Evolutionary conservation across 2,888 invertebrate genomes (phyloP), one percentile per base, ranked within the genome.

Genomic region (Dichetophora obliterata): DNA sequence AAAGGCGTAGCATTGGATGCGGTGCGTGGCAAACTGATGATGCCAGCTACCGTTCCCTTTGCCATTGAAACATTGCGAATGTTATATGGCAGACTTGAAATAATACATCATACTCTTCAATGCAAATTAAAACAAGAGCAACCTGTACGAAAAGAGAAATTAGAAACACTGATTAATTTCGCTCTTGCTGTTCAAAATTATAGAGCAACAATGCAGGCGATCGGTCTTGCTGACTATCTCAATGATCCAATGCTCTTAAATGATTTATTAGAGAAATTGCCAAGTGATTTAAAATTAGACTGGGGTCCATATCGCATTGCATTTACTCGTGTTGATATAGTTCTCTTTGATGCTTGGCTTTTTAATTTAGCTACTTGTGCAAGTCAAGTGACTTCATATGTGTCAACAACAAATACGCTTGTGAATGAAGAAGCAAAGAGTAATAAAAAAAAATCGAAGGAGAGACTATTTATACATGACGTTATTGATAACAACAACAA

Each of bases 21-120:
- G 22, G 78, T 78, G 27, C 70, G 48, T 52, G 75, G 77, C 27
- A 77, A 77, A 43, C 61, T 81, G 2, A 78, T 78, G 75, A 72
- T 79, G 59, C 78, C 81, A 43, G 43, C 48, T 3, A 81, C 77
- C 16, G 78, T 78, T 11, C 59, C 66, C 1, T 69, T 48, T 59
- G 81, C 75, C 8, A 78, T 78, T 6, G 59, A 59, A 59, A 59
- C 59, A 2, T 11, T 59, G 11, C 22, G 59, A 5, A 59, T 24
- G 59, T 24, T 59, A 59, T 59, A 59, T 59, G 59, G 24, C 5
- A 8, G 59, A 1, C 59, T 27, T 24, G 59, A 59, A 6, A 24
- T 59, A 3, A 59, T 59, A 24, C 59, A 59, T 11, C 27, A 24
- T 1, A 6, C 14, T 24, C 6, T 59, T 4, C 59, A 59, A 24